These are phyloP conservation scores for Drosophila parthenogenetica DNA, from an alignment of 2,888 invertebrate species.

Conservation along the genomic window DNA sequence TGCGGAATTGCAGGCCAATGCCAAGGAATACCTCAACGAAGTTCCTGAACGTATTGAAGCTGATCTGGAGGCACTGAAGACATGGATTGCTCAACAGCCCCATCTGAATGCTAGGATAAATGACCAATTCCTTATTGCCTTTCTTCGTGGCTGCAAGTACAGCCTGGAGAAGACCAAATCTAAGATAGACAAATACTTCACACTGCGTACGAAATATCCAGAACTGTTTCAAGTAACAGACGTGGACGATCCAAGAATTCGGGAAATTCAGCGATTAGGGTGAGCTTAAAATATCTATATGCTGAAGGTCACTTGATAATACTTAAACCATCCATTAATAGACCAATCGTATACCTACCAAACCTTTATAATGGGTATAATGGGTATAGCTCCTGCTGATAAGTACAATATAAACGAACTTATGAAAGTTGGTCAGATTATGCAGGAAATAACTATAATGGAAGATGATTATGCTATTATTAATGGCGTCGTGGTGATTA, in stretches of 20 bases:
- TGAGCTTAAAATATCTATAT: slow-evolving; percentile 44
- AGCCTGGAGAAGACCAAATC: slow-evolving; percentile 86
- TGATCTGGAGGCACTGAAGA: slow-evolving; percentile 84
- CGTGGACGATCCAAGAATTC: slow-evolving; percentile 78
- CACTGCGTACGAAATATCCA: slow-evolving; percentile 86
- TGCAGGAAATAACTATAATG: slow-evolving; percentile 87
- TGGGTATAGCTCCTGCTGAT: slow-evolving; percentile 85
- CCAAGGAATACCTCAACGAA: slow-evolving; percentile 85
- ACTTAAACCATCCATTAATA: slow-evolving; percentile 80
- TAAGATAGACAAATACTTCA: slow-evolving; percentile 87
- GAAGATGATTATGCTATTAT: slow-evolving; percentile 88
- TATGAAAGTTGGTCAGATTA: slow-evolving; percentile 86
- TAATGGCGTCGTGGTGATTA: slow-evolving; percentile 86
- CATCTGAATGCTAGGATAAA: slow-evolving; percentile 84
- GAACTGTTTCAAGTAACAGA: slow-evolving; percentile 86
- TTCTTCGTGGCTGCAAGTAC: slow-evolving; percentile 87
- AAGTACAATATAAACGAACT: slow-evolving; percentile 85
- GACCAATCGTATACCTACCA: slow-evolving; percentile 78
- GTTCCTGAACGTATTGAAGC: slow-evolving; percentile 82
- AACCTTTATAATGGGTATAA: slow-evolving; percentile 84
- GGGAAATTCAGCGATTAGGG: slow-evolving; percentile 63
- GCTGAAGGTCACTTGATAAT: slow-evolving; percentile 84
- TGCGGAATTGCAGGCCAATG: slow-evolving; percentile 80
- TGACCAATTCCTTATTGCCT: slow-evolving; percentile 86
- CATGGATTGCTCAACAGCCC: slow-evolving; percentile 86